Percentiles rank a stretch among this genome's conserved stretches.
phyloP scores from a whole-genome alignment of 2,113 vertebrate species.

The Spea multiplicata region DNA sequence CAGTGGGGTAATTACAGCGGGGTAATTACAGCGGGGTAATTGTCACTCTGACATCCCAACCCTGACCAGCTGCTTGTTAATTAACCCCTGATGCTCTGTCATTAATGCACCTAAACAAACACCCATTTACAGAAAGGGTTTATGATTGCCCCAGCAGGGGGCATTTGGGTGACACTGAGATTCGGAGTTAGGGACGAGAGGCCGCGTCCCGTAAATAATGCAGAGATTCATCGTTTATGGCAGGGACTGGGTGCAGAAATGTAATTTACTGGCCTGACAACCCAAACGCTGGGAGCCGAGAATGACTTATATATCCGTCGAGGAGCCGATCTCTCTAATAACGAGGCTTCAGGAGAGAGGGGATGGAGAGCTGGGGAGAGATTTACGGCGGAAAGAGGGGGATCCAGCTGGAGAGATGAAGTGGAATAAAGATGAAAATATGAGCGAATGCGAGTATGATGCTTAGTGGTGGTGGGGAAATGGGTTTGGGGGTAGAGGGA shows the following conservation, averaged over 20 bases:
- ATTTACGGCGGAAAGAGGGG: not conserved
- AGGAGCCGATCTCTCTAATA: slow-evolving; percentile 33
- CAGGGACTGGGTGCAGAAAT: slow-evolving; percentile 33
- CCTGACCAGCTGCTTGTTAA: too few species aligned
- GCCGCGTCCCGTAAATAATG: slow-evolving; percentile 37
- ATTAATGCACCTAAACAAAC: too few species aligned
- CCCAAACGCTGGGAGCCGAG: slow-evolving; percentile 30
- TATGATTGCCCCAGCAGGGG: too few species aligned
- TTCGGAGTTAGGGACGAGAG: slow-evolving; percentile 21
- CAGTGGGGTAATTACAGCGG: too few species aligned
- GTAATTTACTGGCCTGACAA: slow-evolving; percentile 40
- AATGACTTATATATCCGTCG: slow-evolving; percentile 37
- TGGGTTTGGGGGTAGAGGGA: not conserved
- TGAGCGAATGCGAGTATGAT: not conserved
- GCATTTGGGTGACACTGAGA: too few species aligned
- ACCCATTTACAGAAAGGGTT: too few species aligned
- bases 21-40: too few species aligned
- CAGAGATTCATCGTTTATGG: slow-evolving; percentile 40
- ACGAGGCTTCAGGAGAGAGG: slow-evolving; percentile 35
- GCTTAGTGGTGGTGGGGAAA: not conserved
- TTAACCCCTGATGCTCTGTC: too few species aligned
- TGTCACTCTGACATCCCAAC: too few species aligned
- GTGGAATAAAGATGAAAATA: not conserved
- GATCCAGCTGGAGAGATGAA: not conserved
- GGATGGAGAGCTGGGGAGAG: not conserved